A percentile compares a stretch with the other conserved stretches of the same genome.
Evolutionary conservation across 2,888 invertebrate genomes (phyloP).

Genomic region (Scaptomyza caliginosa): DNA sequence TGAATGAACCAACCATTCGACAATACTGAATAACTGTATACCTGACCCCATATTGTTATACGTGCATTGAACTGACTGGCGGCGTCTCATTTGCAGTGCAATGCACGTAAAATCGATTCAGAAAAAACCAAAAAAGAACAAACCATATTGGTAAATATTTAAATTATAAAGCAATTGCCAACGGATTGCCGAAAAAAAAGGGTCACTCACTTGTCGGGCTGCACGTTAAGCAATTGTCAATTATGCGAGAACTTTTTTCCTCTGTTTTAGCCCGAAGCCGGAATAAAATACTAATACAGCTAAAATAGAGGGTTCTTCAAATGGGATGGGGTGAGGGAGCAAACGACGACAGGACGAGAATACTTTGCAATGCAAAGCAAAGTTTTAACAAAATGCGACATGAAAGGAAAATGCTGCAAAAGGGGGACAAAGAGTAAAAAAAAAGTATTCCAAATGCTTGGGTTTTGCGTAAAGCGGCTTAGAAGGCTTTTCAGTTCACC

Average conservation of each 20-base stretch:
- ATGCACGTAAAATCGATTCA: slow-evolving; percentile 35
- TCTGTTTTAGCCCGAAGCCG: slow-evolving; percentile 16
- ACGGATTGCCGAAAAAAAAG: slow-evolving; percentile 24
- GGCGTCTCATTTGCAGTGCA: slow-evolving; percentile 29
- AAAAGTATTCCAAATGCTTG: slow-evolving; percentile 39
- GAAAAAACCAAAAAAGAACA: slow-evolving; percentile 2
- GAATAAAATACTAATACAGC: slow-evolving; percentile 20
- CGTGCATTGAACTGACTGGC: slow-evolving; percentile 47
- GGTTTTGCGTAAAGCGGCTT: slow-evolving; percentile 50
- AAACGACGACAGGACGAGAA: slow-evolving; percentile 26
- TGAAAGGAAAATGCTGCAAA: slow-evolving; percentile 41
- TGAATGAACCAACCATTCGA: slow-evolving; percentile 55
- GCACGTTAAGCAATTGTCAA: slow-evolving; percentile 53
- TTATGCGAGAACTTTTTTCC: slow-evolving; percentile 37
- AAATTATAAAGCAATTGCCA: slow-evolving; percentile 60
- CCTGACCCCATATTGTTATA: slow-evolving; percentile 43
- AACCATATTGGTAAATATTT: slow-evolving; percentile 43
- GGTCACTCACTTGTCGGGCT: slow-evolving; percentile 49
- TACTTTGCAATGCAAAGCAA: slow-evolving; percentile 62
- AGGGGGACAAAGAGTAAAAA: neutral
- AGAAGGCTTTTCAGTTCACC: slow-evolving; percentile 56
- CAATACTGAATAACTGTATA: slow-evolving; percentile 15
- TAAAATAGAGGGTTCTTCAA: neutral
- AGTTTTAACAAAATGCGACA: slow-evolving; percentile 55
- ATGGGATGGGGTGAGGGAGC: neutral